Base-by-base conservation (phyloP, 2,888 invertebrate species). In the Agonum fuliginosum region DNA sequence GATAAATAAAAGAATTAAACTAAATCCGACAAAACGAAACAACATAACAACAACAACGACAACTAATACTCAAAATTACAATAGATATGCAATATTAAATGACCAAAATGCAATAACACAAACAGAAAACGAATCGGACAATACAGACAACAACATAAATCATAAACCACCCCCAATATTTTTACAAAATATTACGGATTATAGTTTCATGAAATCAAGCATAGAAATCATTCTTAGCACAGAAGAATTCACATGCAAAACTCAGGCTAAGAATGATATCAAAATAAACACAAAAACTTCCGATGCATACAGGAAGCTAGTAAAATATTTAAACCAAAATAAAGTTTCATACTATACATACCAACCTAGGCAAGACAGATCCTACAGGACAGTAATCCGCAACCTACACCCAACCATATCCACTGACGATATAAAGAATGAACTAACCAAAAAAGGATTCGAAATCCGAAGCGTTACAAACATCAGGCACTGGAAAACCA, bases 291-390 rank as follows among this genome's bases (percentile, higher is more conserved):
- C 48, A 1, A 48, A 3, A 48, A 48, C 48, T 2, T 20, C 19
- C 1, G 20, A 48, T 6, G 20, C 20, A 48, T 48, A 48, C 20
- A 48, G 48, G 10, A 48, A 48, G 20, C 8, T 48, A 20, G 20
- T 48, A 19, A 48, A 14, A 48, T 20, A 20, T 48, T 19, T 48
- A 48, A 48, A 48, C 19, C 48, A 48, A 20, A 48, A 48, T 48
- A 48, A 19, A 48, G 48, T 48, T 8, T 19, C 19, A 6, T 19
- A 48, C 48, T 48, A 20, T 19, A 20, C 20, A 48, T 48, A 48
- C 10, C 20, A 48, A 48, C 48, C 48, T 3, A 17, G 46, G 17
- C 12, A 46, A 46, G 46, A 46, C 4, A 46, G 48, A 19, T 20
- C 48, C 48, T 48, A 48, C 19, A 48, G 48, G 10, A 20, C 20